Base-by-base conservation (phyloP, 2,113 vertebrate species). In the Eupsittula cactorum region DNA sequence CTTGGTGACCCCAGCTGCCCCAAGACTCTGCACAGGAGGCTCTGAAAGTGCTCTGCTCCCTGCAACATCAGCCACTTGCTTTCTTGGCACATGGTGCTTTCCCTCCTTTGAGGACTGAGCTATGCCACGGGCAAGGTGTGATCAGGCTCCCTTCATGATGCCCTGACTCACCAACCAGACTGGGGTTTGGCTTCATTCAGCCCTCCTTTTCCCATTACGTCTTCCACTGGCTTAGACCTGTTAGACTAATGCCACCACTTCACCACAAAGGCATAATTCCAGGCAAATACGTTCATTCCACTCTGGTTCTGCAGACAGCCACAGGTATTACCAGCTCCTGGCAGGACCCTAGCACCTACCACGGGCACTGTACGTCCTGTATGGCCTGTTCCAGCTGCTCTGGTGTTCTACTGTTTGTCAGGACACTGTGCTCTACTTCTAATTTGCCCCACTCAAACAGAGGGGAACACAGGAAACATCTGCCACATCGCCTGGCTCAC, bases 301-400 rank as follows among this genome's bases (percentile, higher is more conserved):
- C 49, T 91, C 52, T 7, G 1, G 60, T 28, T 94, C 64, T 83
- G 64, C 73, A 70, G 69, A 29, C 16, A 74, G 53, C 6, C 64
- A 47, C 31, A 27, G 53, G 44, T 25, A n/a, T 31, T n/a, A 31
- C 31, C 47, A 86, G 84, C 55, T 84, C 46, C 74, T 50, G 49
- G 65, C 29, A 85, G 57, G 57, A 59, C 39, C 65, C 75, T 11
- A 21, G 53, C n/a, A 47, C 37, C 76, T 67, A 27, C 37, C 53
- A 37, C 0, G 1, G 47, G 39, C 53, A 73, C 24, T 6, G 41
- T 29, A 55, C 1, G 0, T 46, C 19, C 46, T n/a, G 21, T 10
- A 3, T 2, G 13, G 91, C 37, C 20, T 76, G 37, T 47, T 62
- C 67, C 76, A 75, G 63, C 37, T 88, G 46, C 70, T 50, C 52